Evolutionary conservation across 2,888 invertebrate species (phyloP).

Genomic region (Acronicta aceris): DNA sequence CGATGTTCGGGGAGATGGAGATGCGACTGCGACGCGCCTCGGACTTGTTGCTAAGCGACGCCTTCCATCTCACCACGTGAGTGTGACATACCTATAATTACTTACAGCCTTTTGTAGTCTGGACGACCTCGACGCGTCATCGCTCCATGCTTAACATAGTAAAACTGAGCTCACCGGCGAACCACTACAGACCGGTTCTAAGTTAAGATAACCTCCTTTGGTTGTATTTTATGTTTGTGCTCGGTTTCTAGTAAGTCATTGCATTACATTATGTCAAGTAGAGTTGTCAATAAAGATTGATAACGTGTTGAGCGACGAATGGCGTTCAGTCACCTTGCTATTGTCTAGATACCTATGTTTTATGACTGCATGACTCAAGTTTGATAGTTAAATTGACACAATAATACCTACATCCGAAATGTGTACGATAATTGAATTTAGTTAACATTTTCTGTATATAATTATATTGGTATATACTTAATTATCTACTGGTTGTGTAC

Average conservation of each 20-base stretch:
- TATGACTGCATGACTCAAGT: constrained; percentile 31
- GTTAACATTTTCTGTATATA: constrained; percentile 22
- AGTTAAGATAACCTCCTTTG: constrained; percentile 50
- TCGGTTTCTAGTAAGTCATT: constrained; percentile 43
- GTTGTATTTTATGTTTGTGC: constrained; percentile 30
- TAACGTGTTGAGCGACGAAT: constrained; percentile 41
- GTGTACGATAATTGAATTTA: constrained; percentile 26
- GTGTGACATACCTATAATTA: constrained; percentile 31
- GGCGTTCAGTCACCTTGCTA: constrained; percentile 55
- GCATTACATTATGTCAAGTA: constrained; percentile 53
- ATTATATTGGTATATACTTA: neutral
- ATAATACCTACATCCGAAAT: constrained; percentile 30
- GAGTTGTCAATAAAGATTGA: constrained; percentile 50
- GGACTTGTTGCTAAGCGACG: constrained; percentile 73
- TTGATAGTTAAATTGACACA: constrained; percentile 40
- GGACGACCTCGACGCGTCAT: constrained; percentile 56
- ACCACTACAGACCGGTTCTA: constrained; percentile 47
- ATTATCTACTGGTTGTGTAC: constrained; percentile 7
- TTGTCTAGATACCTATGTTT: constrained; percentile 42
- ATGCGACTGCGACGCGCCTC: constrained; percentile 53
- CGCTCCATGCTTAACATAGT: constrained; percentile 54
- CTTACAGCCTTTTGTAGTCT: constrained; percentile 9
- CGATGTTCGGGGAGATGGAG: constrained; percentile 41
- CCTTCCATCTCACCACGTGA: constrained; percentile 42
- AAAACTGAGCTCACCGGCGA: constrained; percentile 56